Evolutionary conservation across 1,140 invertebrate genomes (phyloP).

Genomic region (Drosophila busckii): DNA sequence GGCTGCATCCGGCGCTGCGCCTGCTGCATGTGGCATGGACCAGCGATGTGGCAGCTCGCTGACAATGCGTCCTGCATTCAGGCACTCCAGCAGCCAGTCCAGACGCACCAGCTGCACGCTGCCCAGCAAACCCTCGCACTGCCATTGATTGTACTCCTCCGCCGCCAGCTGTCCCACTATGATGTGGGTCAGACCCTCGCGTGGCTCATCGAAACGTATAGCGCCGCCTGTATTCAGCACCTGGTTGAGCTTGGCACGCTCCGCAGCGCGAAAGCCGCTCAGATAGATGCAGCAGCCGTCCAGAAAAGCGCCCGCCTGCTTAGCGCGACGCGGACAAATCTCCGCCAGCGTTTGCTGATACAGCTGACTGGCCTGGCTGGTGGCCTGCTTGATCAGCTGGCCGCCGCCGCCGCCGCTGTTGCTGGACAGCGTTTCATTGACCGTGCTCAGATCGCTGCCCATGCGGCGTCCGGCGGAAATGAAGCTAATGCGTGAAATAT

Average conservation of each 20-base stretch:
- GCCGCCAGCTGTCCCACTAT: slow-evolving; percentile 83
- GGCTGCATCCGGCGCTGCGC: slow-evolving; percentile 72
- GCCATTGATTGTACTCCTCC: slow-evolving; percentile 56
- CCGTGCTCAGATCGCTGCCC: slow-evolving; percentile 49
- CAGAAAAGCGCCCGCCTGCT: slow-evolving; percentile 87
- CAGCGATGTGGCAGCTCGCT: slow-evolving; percentile 81
- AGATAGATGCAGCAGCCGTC: slow-evolving; percentile 89
- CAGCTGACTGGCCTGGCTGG: slow-evolving; percentile 12
- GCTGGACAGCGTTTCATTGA: slow-evolving; percentile 54
- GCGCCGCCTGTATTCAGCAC: slow-evolving; percentile 90
- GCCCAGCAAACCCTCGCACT: slow-evolving; percentile 43
- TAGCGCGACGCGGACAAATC: slow-evolving; percentile 83
- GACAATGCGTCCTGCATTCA: slow-evolving; percentile 82
- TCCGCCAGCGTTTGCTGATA: slow-evolving; percentile 79
- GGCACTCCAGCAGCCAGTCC: slow-evolving; percentile 88
- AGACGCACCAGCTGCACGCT: slow-evolving; percentile 84
- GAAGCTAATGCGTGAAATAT: slow-evolving; percentile 65
- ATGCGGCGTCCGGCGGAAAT: slow-evolving; percentile 32
- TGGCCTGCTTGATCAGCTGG: slow-evolving; percentile 52
- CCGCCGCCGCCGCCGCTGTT: neutral
- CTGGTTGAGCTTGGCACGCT: slow-evolving; percentile 87
- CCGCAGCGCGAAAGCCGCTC: slow-evolving; percentile 82
- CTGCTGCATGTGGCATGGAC: slow-evolving; percentile 49
- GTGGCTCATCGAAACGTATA: slow-evolving; percentile 87
- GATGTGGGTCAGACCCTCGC: slow-evolving; percentile 89